Conservation (phyloP, 2,113 vertebrate genomes). For the Laticauda laticaudata region DNA sequence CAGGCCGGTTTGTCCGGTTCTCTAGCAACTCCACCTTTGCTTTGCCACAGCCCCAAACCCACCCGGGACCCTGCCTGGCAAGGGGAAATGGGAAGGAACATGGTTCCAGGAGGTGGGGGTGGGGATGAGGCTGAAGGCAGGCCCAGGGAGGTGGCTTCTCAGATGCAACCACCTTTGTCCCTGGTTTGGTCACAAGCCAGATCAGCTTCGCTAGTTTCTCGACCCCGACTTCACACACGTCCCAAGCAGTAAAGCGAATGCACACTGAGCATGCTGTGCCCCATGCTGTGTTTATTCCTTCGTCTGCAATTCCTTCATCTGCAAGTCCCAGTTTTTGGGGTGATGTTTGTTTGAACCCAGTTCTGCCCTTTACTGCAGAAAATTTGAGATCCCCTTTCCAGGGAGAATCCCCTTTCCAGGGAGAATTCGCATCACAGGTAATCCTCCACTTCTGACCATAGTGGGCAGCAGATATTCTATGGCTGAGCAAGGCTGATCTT, state of each 20-base stretch:
- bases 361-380: not conserved
- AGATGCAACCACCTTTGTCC: not conserved
- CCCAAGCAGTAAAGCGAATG: not conserved
- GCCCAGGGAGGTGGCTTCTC: not conserved
- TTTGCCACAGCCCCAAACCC: not conserved
- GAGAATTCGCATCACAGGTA: not conserved
- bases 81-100: not conserved
- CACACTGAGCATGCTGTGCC: not conserved
- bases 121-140: not conserved
- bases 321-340: not conserved
- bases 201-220: not conserved
- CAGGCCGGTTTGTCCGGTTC: not conserved
- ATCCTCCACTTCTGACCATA: not conserved
- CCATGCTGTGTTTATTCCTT: not conserved
- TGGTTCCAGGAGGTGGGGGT: not conserved
- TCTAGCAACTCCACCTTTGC: not conserved
- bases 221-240: not conserved
- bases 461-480: too few relatives aligned
- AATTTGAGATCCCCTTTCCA: not conserved
- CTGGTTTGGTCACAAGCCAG: not conserved
- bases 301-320: not conserved
- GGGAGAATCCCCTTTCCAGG: not conserved
- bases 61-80: not conserved
- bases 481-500: too few relatives aligned
- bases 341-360: not conserved